Percentiles rank a stretch among this genome's conserved stretches.
phyloP scores from a whole-genome alignment of 2,113 vertebrate species.

The Boleophthalmus pectinirostris region DNA sequence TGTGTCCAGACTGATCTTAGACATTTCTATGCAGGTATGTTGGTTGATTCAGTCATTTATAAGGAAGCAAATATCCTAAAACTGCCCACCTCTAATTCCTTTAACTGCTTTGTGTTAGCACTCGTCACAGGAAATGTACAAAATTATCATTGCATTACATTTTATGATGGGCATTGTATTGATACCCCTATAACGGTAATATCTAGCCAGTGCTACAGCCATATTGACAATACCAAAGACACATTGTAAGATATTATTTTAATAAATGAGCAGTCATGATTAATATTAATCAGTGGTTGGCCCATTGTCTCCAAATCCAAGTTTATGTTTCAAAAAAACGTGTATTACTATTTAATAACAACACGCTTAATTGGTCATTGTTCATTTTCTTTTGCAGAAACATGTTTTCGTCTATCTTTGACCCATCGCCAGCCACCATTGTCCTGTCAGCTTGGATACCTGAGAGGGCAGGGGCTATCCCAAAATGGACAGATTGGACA shows the following conservation, averaged over 20 bases:
- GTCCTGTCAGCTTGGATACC: conserved; percentile 88
- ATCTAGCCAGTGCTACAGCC: no score
- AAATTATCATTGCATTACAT: neutral
- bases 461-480: conserved; percentile 79
- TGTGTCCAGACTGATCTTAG: conserved; percentile 89
- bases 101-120: neutral
- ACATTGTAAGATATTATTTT: neutral
- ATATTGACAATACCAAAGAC: neutral
- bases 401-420: conserved; percentile 89
- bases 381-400: conserved; percentile 75
- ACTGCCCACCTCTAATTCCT: neutral
- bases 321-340: neutral
- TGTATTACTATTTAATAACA: neutral
- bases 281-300: neutral
- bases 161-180: no score
- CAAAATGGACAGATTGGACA: conserved; percentile 63
- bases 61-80: neutral
- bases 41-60: neutral
- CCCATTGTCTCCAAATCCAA: neutral
- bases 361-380: neutral
- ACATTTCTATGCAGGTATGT: conserved; percentile 90
- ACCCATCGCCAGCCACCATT: conserved; percentile 85
- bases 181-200: no score
- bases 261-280: no score
- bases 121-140: neutral